Conservation (phyloP, 1,140 invertebrate species). For the Lepidotrigona ventralis region DNA sequence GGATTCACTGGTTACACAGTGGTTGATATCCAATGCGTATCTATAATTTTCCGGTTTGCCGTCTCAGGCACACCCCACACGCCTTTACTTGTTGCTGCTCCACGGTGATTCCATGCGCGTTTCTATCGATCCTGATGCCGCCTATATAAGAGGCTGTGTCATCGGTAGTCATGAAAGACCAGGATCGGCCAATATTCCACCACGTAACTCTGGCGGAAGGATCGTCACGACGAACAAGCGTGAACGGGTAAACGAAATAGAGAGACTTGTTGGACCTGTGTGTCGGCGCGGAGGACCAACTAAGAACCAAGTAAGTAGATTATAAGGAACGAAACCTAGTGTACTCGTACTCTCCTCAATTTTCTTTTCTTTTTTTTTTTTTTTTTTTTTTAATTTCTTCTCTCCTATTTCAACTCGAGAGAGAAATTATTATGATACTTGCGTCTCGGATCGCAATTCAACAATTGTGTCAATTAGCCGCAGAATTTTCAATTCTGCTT, state of each 20-base stretch:
- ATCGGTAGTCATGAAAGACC: constrained; percentile 50
- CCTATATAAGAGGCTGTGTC: constrained; percentile 64
- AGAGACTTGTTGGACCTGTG: background rate
- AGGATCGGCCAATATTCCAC: constrained; percentile 47
- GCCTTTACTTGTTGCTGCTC: constrained; percentile 69
- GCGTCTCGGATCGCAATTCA: too few species aligned
- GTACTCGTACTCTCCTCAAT: too few species aligned
- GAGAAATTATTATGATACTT: too few species aligned
- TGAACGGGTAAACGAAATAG: background rate
- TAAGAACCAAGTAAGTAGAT: constrained; percentile 51
- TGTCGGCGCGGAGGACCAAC: constrained; percentile 48
- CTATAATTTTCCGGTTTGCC: constrained; percentile 38
- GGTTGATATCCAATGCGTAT: background rate
- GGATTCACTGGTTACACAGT: background rate
- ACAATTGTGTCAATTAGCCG: too few species aligned
- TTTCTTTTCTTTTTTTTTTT: too few species aligned
- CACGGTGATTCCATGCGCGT: constrained; percentile 66
- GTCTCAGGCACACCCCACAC: constrained; percentile 43
- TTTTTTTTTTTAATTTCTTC: too few species aligned
- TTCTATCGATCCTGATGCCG: constrained; percentile 68
- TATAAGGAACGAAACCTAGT: too few species aligned
- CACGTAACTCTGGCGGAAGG: constrained; percentile 5
- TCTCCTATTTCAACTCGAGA: too few species aligned
- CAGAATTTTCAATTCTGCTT: background rate
- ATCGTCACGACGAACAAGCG: constrained; percentile 8